Conservation (phyloP, 1,140 invertebrate species). For the Notospermus geniculatus region DNA sequence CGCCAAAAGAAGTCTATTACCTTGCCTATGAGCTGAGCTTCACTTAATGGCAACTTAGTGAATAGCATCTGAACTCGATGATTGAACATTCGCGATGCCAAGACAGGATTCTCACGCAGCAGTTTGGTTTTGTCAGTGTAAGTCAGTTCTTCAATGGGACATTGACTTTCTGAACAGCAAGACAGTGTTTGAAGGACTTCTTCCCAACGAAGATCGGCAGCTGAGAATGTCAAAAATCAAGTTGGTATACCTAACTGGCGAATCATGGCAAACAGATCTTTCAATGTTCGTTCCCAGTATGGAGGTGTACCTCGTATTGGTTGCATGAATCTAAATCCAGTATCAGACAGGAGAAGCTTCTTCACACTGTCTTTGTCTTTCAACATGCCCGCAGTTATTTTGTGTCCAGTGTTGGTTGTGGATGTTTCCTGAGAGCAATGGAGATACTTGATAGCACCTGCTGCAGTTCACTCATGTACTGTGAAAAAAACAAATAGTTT, state of each 20-base stretch:
- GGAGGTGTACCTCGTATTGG: conserved; percentile 5
- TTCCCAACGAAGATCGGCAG: conserved; percentile 24
- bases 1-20: conserved; percentile 7
- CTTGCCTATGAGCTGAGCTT: conserved; percentile 3
- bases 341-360: not conserved
- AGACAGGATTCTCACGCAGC: conserved; percentile 5
- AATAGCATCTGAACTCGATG: not conserved
- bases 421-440: not conserved
- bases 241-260: conserved; percentile 10
- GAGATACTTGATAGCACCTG: conserved; percentile 6
- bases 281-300: conserved; percentile 4
- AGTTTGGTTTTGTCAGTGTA: not conserved
- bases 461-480: not conserved
- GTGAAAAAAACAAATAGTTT: conserved; percentile 1
- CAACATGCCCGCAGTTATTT: not conserved
- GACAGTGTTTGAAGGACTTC: conserved; percentile 18
- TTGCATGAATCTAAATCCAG: not conserved
- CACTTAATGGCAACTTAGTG: not conserved
- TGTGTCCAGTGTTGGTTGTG: too few species aligned
- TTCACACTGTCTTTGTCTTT: conserved; percentile 6
- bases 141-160: not conserved
- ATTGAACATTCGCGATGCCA: conserved; percentile 7
- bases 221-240: conserved; percentile 27
- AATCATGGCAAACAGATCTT: conserved; percentile 8
- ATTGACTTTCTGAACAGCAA: not conserved